Conservation (phyloP, 1,140 invertebrate genomes). For the Scaptomyza montana region DNA sequence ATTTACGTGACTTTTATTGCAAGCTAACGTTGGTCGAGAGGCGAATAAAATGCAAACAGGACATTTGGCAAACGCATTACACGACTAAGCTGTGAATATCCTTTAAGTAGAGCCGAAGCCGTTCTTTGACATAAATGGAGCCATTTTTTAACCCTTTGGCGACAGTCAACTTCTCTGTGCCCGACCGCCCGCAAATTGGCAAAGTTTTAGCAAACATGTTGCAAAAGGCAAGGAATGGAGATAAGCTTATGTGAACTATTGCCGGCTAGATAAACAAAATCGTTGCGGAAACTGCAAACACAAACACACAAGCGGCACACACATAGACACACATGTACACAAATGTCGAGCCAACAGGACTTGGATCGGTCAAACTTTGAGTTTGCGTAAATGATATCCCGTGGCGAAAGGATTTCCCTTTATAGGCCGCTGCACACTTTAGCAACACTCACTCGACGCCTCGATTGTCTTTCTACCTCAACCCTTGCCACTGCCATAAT, state of each 20-base stretch:
- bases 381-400: constrained; percentile 80
- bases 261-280: constrained; percentile 77
- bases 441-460: constrained; percentile 61
- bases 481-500: constrained; percentile 43
- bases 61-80: constrained; percentile 65
- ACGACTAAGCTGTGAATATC: constrained; percentile 77
- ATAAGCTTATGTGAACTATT: constrained; percentile 83
- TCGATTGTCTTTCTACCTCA: constrained; percentile 52
- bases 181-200: constrained; percentile 45
- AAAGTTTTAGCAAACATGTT: constrained; percentile 70
- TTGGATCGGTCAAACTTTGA: constrained; percentile 66
- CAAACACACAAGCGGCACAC: constrained; percentile 11
- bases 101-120: constrained; percentile 46
- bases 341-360: constrained; percentile 6
- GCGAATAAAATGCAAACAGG: constrained; percentile 52
- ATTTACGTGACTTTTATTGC: constrained; percentile 58
- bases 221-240: constrained; percentile 47
- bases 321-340: neutral
- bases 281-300: constrained; percentile 26
- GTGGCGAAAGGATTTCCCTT: constrained; percentile 79
- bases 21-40: constrained; percentile 24
- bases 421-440: constrained; percentile 75
- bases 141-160: constrained; percentile 61
- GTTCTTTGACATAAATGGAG: constrained; percentile 19
- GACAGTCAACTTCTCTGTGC: constrained; percentile 4